Conservation (phyloP, 2,113 vertebrate species). For the Pachycephala philippinensis region DNA sequence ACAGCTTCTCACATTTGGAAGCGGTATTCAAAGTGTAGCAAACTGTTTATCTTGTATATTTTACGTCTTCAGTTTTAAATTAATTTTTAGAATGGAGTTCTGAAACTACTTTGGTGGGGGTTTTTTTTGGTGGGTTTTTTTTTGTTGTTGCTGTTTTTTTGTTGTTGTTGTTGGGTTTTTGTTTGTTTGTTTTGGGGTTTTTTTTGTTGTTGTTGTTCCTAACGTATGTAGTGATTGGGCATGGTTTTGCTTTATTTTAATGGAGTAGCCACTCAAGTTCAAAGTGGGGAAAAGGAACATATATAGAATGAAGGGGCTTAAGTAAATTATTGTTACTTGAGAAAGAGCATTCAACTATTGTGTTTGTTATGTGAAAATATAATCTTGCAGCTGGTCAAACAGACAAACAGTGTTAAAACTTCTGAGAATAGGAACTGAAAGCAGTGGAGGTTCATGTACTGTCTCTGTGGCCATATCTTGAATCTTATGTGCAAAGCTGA, state of each 20-base stretch:
- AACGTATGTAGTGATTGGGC: background rate
- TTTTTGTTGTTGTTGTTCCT: no score
- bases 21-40: background rate
- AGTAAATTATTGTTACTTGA: background rate
- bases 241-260: background rate
- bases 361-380: background rate
- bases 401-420: background rate
- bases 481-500: background rate
- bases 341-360: background rate
- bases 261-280: background rate
- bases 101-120: background rate
- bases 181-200: no score
- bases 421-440: background rate
- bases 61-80: background rate
- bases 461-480: background rate
- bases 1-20: background rate
- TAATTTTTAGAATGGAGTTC: background rate
- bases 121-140: no score
- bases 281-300: background rate
- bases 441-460: background rate
- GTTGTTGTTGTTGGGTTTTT: no score
- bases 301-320: background rate
- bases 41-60: background rate
- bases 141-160: no score
- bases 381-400: background rate